Percentiles rank a stretch among this genome's conserved stretches.
phyloP scores from a whole-genome alignment of 2,797 vertebrate species.

The Sebastes miniatus region DNA sequence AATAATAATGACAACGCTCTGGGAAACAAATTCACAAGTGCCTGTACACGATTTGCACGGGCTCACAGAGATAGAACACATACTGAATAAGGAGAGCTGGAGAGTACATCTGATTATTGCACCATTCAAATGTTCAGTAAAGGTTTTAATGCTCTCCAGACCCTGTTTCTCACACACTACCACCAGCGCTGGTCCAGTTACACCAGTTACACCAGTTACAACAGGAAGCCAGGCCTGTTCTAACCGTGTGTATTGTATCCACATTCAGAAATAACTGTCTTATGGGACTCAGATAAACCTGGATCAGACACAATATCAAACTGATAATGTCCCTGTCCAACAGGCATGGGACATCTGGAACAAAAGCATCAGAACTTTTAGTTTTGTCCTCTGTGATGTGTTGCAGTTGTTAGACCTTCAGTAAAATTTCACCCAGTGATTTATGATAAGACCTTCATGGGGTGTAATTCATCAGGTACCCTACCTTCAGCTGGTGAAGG shows the following conservation, averaged over 20 bases:
- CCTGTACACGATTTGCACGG: conserved; percentile 11
- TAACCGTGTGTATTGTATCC: background rate
- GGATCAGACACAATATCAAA: background rate
- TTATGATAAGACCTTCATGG: background rate
- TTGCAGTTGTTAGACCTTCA: background rate
- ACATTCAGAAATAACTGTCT: background rate
- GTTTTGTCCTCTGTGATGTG: background rate
- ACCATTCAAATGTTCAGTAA: background rate
- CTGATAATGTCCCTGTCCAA: background rate
- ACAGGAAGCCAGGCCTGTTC: background rate
- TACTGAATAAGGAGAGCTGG: background rate
- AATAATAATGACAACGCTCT: conserved; percentile 54
- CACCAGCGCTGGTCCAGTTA: background rate
- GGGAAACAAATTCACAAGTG: conserved; percentile 50
- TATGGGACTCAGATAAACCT: background rate
- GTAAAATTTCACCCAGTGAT: background rate
- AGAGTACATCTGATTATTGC: background rate
- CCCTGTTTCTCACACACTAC: too few relatives aligned
- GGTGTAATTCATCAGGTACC: background rate
- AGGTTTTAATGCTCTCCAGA: background rate
- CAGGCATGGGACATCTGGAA: background rate
- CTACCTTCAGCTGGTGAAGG: background rate
- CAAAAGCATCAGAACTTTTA: background rate
- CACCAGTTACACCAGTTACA: background rate
- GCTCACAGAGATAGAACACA: background rate